Evolutionary conservation across 2,888 invertebrate genomes (phyloP).

Genomic region (Heliconius ismenius): DNA sequence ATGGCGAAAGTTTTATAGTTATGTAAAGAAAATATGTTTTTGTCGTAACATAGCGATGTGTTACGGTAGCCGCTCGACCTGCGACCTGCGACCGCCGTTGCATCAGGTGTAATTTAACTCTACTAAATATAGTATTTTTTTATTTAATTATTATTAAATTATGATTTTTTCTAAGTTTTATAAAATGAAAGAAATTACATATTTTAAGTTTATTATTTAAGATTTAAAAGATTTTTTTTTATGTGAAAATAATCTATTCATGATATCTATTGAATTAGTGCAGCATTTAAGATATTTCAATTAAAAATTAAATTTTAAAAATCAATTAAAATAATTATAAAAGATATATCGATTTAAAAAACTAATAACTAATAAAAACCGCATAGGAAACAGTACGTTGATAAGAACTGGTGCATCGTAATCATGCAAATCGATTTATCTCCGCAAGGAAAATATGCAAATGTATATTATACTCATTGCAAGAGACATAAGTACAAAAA

Average conservation of each 20-base stretch:
- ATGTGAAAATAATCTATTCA: too few species aligned
- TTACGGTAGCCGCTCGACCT: conserved; percentile 43
- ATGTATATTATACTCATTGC: conserved; percentile 16
- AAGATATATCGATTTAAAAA: background rate
- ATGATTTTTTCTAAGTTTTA: background rate
- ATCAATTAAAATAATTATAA: background rate
- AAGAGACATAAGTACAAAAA: conserved; percentile 33
- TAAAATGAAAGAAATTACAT: too few species aligned
- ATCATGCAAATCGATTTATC: conserved; percentile 17
- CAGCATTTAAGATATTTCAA: too few species aligned
- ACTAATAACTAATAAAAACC: background rate
- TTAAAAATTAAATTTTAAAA: background rate
- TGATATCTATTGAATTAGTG: too few species aligned
- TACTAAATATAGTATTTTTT: background rate
- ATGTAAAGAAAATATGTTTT: conserved; percentile 35
- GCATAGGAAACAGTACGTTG: background rate
- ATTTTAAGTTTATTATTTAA: too few species aligned
- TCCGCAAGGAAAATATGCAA: conserved; percentile 21
- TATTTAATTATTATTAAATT: background rate
- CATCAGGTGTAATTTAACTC: conserved; percentile 11
- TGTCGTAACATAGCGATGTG: conserved; percentile 31
- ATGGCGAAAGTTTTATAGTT: conserved; percentile 21
- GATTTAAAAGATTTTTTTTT: too few species aligned
- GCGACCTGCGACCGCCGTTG: conserved; percentile 41
- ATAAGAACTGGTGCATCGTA: conserved; percentile 8